phyloP scores from a whole-genome alignment of 2,888 invertebrate genomes.

The Sialis fuliginosa region DNA sequence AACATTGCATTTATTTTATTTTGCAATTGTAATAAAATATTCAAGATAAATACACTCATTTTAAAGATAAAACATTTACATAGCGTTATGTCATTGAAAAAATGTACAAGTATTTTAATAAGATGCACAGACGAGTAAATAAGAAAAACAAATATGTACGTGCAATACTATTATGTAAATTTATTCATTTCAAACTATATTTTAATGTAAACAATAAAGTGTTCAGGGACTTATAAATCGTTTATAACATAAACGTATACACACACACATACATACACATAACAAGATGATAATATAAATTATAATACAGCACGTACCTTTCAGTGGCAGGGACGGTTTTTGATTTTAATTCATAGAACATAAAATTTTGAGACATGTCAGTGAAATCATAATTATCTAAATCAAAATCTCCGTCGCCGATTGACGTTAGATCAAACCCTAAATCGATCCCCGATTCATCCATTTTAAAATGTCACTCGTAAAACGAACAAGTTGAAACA shows the following conservation, averaged over 20 bases:
- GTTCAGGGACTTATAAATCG: constrained; percentile 17
- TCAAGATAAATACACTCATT: no score
- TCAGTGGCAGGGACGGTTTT: constrained; percentile 37
- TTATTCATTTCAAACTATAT: neutral
- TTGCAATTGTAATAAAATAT: no score
- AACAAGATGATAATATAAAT: no score
- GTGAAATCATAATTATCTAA: constrained; percentile 30
- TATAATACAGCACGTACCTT: constrained; percentile 25
- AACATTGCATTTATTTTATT: no score
- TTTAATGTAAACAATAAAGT: neutral
- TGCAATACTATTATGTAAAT: neutral
- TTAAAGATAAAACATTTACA: no score
- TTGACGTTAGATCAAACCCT: constrained; percentile 40
- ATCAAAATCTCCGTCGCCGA: constrained; percentile 28
- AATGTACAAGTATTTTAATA: no score
- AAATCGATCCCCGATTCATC: constrained; percentile 46
- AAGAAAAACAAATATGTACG: no score
- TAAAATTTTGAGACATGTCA: constrained; percentile 33
- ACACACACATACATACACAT: no score
- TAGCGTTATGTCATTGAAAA: no score
- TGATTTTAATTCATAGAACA: constrained; percentile 44
- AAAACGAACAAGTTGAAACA: no score
- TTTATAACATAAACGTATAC: neutral
- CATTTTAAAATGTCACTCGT: constrained; percentile 19
- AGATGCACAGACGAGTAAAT: no score